Conservation (phyloP, 2,888 invertebrate species). For the Panorpa germanica region DNA sequence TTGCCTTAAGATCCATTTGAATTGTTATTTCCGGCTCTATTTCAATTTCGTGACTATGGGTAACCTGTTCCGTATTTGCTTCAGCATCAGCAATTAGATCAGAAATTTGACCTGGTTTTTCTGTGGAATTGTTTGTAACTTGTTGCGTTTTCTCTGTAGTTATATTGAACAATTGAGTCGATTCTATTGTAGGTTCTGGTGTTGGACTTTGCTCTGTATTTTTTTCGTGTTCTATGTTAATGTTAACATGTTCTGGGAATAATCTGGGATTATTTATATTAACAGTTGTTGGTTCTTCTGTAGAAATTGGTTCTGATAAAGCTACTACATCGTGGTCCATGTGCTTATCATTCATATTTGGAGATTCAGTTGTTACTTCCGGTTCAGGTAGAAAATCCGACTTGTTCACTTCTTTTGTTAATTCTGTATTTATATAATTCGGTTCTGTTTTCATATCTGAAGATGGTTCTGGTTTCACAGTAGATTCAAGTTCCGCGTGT, state of each 20-base stretch:
- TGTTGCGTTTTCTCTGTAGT: no score
- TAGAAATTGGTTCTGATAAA: slow-evolving; percentile 15
- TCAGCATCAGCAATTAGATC: no score
- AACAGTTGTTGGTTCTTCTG: slow-evolving; percentile 4
- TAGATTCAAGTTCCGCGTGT: slow-evolving; percentile 7
- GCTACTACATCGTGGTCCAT: slow-evolving; percentile 10
- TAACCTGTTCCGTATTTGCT: no score
- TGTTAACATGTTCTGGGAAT: not conserved
- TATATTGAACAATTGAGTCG: no score
- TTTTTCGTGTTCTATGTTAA: not conserved
- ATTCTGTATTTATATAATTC: not conserved
- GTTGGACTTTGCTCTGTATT: not conserved
- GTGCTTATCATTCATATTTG: slow-evolving; percentile 8
- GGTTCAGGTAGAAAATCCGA: slow-evolving; percentile 13
- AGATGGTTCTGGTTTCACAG: slow-evolving; percentile 18
- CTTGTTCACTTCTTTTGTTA: not conserved
- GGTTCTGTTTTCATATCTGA: slow-evolving; percentile 14
- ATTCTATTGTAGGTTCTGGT: slow-evolving; percentile 6
- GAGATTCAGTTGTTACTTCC: slow-evolving; percentile 14
- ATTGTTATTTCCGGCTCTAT: no score
- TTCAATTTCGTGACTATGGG: no score
- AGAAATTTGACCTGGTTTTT: no score
- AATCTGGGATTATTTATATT: not conserved
- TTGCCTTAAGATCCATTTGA: no score
- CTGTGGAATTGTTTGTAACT: no score